phyloP scores from a whole-genome alignment of 2,113 vertebrate species.

The Gallinago jamesoni region DNA sequence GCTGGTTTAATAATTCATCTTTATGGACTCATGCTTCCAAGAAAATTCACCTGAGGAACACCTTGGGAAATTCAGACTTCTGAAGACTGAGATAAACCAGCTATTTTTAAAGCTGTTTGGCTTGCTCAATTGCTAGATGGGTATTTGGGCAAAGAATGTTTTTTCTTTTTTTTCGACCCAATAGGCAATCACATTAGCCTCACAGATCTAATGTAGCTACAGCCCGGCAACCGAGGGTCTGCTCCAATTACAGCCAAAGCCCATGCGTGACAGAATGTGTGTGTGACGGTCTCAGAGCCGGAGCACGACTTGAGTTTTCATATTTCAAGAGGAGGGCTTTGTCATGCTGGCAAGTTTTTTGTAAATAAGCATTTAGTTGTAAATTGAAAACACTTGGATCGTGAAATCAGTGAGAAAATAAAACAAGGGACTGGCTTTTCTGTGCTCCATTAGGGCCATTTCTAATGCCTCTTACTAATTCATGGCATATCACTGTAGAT shows the following conservation, averaged over 20 bases:
- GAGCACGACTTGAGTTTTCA: slow-evolving; percentile 4
- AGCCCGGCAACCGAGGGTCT: neutral
- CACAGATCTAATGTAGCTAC: neutral
- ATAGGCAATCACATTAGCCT: slow-evolving; percentile 14
- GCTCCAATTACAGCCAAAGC: slow-evolving; percentile 35
- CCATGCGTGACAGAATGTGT: slow-evolving; percentile 11
- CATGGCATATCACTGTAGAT: neutral
- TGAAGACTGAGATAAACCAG: neutral
- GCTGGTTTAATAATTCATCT: neutral
- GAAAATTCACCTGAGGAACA: neutral
- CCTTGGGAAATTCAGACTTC: neutral
- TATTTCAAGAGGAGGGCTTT: slow-evolving; percentile 27
- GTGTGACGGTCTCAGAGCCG: neutral
- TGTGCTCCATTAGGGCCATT: neutral
- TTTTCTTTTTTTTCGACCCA: neutral
- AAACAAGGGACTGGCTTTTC: neutral
- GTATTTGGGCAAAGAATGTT: neutral
- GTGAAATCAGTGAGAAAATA: slow-evolving; percentile 37
- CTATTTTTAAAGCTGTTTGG: neutral
- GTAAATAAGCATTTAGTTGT: slow-evolving; percentile 44
- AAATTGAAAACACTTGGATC: slow-evolving; percentile 62
- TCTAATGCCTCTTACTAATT: slow-evolving; percentile 1
- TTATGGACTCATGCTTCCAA: neutral
- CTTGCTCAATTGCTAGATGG: neutral
- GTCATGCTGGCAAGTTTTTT: slow-evolving; percentile 5